Base-by-base conservation (phyloP, 1,140 invertebrate species). In the Helicoverpa zea region DNA sequence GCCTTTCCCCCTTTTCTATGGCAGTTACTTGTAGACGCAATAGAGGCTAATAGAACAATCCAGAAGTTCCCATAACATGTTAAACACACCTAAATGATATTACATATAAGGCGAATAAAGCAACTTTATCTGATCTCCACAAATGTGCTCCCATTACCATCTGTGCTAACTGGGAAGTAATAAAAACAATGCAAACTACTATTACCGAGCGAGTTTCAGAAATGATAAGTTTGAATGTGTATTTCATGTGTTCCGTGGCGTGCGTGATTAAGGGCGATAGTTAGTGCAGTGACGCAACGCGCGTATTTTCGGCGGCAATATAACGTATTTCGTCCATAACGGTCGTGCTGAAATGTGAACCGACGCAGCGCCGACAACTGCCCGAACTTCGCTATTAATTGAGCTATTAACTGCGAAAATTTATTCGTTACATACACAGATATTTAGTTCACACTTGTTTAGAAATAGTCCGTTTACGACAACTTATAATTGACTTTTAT, bases 241-340 rank as follows among this genome's bases (percentile, higher is more conserved):
- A 51, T 64, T 81, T 75, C 75, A 66, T 66, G 49, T 83, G 61
- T 83, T 86, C 86, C 85, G 73, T 86, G n/a, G 81, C 84, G 79
- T 81, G 85, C 85, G 76, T 83, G 83, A 81, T 86, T 86, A 86
- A 84, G 78, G 85, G 85, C 79, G 83, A 81, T 81, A 81, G 84
- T 84, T 84, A 54, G 63, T 23, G 29, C 49, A 51, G 75, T 88
- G 85, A 85, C 81, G 87, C 83, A 88, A 88, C 66, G 13, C 29
- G 77, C 73, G 73, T 85, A 88, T 88, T 88, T 84, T 84, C 23
- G 84, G 80, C 81, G 64, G 68, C 80, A 81, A 66, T 58, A 23
- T 35, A 68, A 58, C 79, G 52, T 29, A 68, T 76, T 81, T 76
- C 59, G 63, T 59, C 61, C 73, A 75, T 76, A 81, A 68, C 73